A percentile compares a stretch with the other conserved stretches of the same genome.
phyloP scores from a whole-genome alignment of 2,113 vertebrate species.

The Illadopsis cleaveri region DNA sequence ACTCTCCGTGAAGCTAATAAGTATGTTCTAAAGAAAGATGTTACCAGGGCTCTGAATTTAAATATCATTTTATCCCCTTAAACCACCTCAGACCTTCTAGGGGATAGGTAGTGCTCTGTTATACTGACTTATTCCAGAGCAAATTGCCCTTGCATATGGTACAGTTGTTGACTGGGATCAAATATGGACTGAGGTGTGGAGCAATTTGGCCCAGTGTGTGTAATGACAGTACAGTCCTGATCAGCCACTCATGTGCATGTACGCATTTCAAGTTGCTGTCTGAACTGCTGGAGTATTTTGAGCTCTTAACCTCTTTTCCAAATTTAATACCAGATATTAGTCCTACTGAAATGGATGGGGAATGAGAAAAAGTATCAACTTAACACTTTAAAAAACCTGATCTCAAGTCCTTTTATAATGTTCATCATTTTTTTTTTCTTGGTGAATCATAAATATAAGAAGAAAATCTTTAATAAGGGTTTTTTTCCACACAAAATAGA shows the following conservation, averaged over 20 bases:
- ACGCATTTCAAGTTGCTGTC: not conserved
- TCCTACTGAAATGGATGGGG: not conserved
- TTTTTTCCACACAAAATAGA: not conserved
- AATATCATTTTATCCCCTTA: not conserved
- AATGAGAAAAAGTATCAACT: not conserved
- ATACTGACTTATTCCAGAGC: not conserved
- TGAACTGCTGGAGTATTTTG: not conserved
- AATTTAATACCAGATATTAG: not conserved
- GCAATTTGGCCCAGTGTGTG: not conserved
- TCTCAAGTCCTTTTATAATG: not conserved
- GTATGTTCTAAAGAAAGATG: not conserved
- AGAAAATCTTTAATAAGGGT: not conserved
- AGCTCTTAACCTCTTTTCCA: not conserved
- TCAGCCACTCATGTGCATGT: accelerated
- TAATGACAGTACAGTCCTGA: not conserved
- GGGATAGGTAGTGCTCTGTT: not conserved
- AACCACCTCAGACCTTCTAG: not conserved
- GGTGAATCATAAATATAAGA: not conserved
- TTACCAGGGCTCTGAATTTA: not conserved
- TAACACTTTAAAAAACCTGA: not conserved
- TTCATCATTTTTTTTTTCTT: not conserved
- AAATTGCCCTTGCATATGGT: not conserved
- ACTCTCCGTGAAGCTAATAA: not conserved
- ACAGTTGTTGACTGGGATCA: not conserved
- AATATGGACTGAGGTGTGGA: not conserved